Base-by-base conservation (phyloP, 2,797 vertebrate species). In the Sebastes elongatus region DNA sequence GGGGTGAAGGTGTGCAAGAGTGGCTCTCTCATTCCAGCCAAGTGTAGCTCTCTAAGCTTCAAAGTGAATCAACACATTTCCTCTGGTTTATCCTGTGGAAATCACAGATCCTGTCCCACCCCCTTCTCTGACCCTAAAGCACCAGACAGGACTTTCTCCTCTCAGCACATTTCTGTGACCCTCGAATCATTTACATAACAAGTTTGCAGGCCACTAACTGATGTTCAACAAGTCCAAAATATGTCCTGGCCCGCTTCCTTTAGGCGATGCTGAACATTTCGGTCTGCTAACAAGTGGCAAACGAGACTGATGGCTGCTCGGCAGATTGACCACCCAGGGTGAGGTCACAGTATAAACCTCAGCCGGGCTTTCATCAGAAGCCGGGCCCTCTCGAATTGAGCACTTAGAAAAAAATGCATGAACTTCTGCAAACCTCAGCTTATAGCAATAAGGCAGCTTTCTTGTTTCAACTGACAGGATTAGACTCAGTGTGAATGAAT, bases 251-350 rank as follows among this genome's bases (percentile, higher is more conserved):
- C 33, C n/a, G 35, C 46, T 71, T 84, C 61, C 62, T 63, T 4
- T 4, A 0, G 9, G 74, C 74, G 60, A 42, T 38, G 62, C 82
- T 68, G 65, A 75, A 84, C 63, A 78, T 80, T 80, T 88, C 30
- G 68, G 80, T 77, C 46, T 76, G 71, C 80, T 81, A 82, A 83
- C 76, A 74, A 78, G 82, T 70, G 64, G 68, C 53, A 55, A 78
- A 67, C 16, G 20, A 68, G 64, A 83, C 65, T 42, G 66, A 80
- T 77, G 55, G 72, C 77, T 28, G 55, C 81, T 49, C 16, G n/a
- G 74, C 69, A 52, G 74, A 80, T 4, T 86, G 85, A 77, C 89
- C 89, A 92, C 91, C 89, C 81, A 87, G 53, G 33, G 35, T 67
- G 81, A 87, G 76, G 85, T 88, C 87, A 77, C 32, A 2, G 46